Base-by-base conservation (phyloP, 1,140 invertebrate species). In the Drosophila nasuta region DNA sequence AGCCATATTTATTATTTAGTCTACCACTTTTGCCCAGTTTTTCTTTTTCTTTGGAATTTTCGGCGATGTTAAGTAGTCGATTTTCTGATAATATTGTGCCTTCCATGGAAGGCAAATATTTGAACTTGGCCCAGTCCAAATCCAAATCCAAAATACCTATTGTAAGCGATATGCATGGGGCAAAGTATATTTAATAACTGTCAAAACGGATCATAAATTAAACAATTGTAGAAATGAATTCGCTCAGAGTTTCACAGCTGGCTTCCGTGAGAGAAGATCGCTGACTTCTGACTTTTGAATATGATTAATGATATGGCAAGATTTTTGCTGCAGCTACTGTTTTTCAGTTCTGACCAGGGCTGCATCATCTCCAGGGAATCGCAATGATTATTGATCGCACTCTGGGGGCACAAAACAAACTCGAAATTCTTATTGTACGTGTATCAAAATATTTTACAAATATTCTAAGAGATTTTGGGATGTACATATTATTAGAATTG, bases 51-150 rank as follows among this genome's bases (percentile, higher is more conserved):
- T 81, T 85, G 78, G 85, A 89, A 89, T 72, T 85, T 60, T 54
- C 25, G 43, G 45, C 48, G 88, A 91, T 91, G 83, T 91, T 91
- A 89, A 91, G 89, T 86, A 86, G 85, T 91, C 75, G 20, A 91
- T 91, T 91, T 91, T 89, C 81, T 77, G 89, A 91, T 91, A 91
- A 82, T 89, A 51, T 60, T 56, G 41, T 45, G 15, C 33, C 56
- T 58, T 38, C 35, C 28, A 20, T 28, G 33, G 56, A 38, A 69
- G 79, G 82, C 79, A 79, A 86, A 86, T 86, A 86, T 86, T 25
- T 86, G 82, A 63, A 71, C 41, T 57, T 57, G 49, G 52, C 52
- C 82, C 76, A 86, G 87, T 82, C 57, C 65, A 62, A 56, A 65
- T 79, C 20, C 20, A 25, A 25, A 25, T 25, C 3, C 3, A 25